Evolutionary conservation across 1,140 invertebrate species (phyloP), one percentile per base, ranked within the genome.

Genomic region (Metaphire vulgaris): DNA sequence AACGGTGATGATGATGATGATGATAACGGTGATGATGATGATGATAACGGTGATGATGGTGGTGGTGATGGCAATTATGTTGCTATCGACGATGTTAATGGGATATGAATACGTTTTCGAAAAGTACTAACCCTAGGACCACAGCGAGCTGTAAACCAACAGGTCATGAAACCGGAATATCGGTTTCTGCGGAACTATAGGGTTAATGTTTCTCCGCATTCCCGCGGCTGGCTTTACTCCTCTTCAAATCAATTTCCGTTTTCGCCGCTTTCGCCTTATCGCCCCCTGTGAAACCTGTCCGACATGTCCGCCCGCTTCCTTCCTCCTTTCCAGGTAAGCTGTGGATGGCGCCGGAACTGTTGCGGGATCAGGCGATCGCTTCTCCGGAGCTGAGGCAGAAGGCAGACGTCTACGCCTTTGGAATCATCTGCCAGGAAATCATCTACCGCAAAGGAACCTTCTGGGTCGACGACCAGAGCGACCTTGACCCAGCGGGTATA

Each of bases 401-500:
- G 86, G 94, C 90, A 0, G 97, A 99, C 83, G 90, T 96, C 26
- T 99, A 98, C 84, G 94, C 93, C n/a, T 98, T 98, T 83, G 92
- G 90, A 1, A 92, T 99, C 69, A 90, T 99, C 56, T 88, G 98
- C 6, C 97, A 97, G 84, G 97, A 98, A 81, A 88, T 89, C 72
- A 81, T 88, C 2, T 88, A 86, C 78, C 80, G 85, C 72, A 91
- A 92, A 85, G 96, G 95, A 31, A 91, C 72, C 12, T 73, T 73
- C 28, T 73, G 41, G 33, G 72, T 73, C 16, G 72, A 73, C 2
- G 34, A n/a, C 33, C 32, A 33, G n/a, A 34, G 26, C 1, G 64
- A 56, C 41, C 41, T 56, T 6, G 41, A 56, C 6, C 6, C 21
- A 12, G 6, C 6, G 21, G 41, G 41, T 56, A n/a, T n/a, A n/a